A percentile compares a stretch with the other conserved stretches of the same genome.
Evolutionary conservation across 2,797 vertebrate species (phyloP).

Genomic region (Capromys pilorides): DNA sequence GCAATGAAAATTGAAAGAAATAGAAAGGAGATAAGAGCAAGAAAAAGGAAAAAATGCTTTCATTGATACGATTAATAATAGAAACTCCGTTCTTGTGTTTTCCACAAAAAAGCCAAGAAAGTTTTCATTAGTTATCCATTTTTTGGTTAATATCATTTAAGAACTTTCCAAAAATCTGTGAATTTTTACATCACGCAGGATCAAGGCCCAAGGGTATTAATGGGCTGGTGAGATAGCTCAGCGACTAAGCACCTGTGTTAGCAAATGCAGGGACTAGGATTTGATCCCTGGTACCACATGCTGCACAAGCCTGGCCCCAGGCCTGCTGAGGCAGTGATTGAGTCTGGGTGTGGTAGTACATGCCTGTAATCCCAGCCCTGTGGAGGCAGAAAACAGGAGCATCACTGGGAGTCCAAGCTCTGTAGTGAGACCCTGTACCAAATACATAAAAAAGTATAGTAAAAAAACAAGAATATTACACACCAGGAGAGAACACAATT

Average conservation of each 20-base stretch:
- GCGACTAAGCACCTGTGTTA: too few relatives aligned
- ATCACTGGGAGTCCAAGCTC: too few relatives aligned
- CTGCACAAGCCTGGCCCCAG: fast-evolving
- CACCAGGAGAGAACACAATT: not conserved
- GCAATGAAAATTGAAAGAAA: not conserved
- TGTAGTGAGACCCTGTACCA: too few relatives aligned
- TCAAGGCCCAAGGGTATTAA: not conserved
- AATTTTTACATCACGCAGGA: not conserved
- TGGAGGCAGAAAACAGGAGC: too few relatives aligned
- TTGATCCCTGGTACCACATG: too few relatives aligned
- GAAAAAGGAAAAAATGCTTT: not conserved
- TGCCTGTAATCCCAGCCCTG: too few relatives aligned
- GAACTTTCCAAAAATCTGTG: not conserved
- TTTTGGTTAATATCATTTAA: not conserved
- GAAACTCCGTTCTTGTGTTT: not conserved
- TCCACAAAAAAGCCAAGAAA: not conserved
- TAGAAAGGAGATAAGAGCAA: not conserved
- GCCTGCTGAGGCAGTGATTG: too few relatives aligned
- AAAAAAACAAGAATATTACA: not conserved
- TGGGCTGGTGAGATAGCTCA: too few relatives aligned
- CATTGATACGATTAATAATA: not conserved
- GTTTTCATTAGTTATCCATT: not conserved
- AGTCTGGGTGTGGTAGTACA: too few relatives aligned
- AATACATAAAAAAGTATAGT: too few relatives aligned
- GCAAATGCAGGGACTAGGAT: too few relatives aligned